Evolutionary conservation across 2,113 vertebrate species (phyloP).

Genomic region (Diphyllodes magnificus): DNA sequence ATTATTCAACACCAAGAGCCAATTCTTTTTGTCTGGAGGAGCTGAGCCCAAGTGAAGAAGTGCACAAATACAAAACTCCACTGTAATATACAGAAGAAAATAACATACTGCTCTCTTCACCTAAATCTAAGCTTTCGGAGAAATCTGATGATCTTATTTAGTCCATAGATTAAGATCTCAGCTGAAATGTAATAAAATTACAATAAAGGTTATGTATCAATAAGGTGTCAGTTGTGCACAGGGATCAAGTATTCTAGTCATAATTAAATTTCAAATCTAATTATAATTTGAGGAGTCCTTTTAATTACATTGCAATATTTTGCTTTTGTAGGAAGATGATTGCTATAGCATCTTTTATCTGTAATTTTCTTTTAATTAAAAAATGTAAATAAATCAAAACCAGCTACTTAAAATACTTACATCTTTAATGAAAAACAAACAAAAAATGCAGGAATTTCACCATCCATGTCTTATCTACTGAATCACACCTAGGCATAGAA

Average conservation of each 20-base stretch:
- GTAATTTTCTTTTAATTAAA: conserved; percentile 82
- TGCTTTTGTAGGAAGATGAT: conserved; percentile 71
- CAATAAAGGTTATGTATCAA: conserved; percentile 73
- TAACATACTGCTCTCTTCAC: neutral
- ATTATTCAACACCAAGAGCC: neutral
- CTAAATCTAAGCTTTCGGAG: conserved; percentile 33
- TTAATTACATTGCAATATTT: conserved; percentile 77
- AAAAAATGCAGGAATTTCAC: conserved; percentile 24
- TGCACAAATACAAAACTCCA: neutral
- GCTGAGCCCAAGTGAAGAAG: neutral
- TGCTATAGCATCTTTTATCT: conserved; percentile 75
- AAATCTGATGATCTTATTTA: conserved; percentile 67
- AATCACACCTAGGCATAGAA: conserved; percentile 25
- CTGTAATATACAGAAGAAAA: neutral
- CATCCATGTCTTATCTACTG: conserved; percentile 1
- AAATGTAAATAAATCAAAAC: conserved; percentile 79
- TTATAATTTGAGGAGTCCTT: conserved; percentile 75
- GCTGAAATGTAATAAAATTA: conserved; percentile 70
- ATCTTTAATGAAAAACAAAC: conserved; percentile 58
- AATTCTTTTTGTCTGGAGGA: neutral
- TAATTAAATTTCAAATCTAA: conserved; percentile 81
- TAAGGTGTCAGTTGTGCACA: conserved; percentile 63
- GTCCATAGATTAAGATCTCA: conserved; percentile 69
- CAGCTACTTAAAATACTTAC: conserved; percentile 67
- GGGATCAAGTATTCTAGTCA: conserved; percentile 67